phyloP scores from a whole-genome alignment of 2,797 vertebrate species.

The Telmatherina bonti region DNA sequence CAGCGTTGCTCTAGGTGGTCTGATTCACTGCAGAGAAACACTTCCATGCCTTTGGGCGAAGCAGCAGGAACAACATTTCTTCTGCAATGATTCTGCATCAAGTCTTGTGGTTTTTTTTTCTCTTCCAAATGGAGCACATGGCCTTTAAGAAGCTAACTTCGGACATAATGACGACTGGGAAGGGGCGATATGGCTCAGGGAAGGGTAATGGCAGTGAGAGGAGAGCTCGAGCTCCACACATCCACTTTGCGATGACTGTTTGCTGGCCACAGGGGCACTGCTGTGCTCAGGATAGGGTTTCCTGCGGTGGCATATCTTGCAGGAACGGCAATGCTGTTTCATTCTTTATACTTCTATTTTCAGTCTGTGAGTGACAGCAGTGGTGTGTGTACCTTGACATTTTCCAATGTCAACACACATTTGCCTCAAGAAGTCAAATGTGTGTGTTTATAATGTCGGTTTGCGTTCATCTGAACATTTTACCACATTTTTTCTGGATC shows the following conservation, averaged over 20 bases:
- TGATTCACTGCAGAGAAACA: conserved; percentile 53
- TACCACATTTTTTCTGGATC: conserved; percentile 39
- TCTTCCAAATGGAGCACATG: conserved; percentile 46
- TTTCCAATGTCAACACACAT: conserved; percentile 34
- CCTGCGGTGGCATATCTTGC: conserved; percentile 42
- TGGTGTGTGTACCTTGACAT: conserved; percentile 62
- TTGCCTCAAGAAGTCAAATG: conserved; percentile 29
- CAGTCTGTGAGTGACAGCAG: conserved; percentile 62
- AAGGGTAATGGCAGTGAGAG: conserved; percentile 30
- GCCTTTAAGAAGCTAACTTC: conserved; percentile 60
- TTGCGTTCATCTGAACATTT: conserved; percentile 37
- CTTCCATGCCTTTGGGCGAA: conserved; percentile 54
- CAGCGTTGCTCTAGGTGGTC: conserved; percentile 44
- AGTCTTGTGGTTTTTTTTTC: conserved; percentile 50
- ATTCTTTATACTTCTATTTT: conserved; percentile 51
- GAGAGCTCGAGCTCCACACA: conserved; percentile 33
- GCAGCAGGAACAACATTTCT: conserved; percentile 58
- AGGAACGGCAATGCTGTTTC: conserved; percentile 41
- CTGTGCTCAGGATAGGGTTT: conserved; percentile 53
- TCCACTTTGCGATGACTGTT: conserved; percentile 58
- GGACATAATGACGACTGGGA: conserved; percentile 44
- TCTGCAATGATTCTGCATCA: conserved; percentile 56
- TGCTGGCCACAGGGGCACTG: conserved; percentile 45
- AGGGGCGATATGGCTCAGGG: neutral
- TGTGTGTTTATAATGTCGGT: conserved; percentile 13